Evolutionary conservation across 1,140 invertebrate species (phyloP), one percentile per base, ranked within the genome.

Genomic region (Notospermus geniculatus): DNA sequence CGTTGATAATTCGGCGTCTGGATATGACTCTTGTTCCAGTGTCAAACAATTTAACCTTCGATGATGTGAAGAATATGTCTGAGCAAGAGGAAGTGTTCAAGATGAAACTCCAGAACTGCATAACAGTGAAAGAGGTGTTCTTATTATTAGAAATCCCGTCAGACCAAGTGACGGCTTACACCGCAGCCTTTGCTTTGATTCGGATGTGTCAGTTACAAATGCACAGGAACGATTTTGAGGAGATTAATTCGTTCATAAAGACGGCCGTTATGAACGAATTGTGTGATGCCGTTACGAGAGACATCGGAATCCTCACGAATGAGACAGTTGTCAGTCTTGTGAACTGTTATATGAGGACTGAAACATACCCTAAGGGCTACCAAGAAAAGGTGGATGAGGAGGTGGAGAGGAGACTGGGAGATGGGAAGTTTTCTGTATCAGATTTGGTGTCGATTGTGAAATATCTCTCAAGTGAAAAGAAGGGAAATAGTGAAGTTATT

Each of bases 1-100:
- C 88, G 1, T 75, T 88, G 4, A 84, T 89, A 54, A 84, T 90
- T 13, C 81, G 86, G 66, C 86, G 83, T 71, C 76, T 86, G 29
- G 75, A 60, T 32, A 32, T 29, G 13, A 54, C 39, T 15, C 52
- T 32, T 15, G 60, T 65, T 54, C 66, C 69, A 23, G 63, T 66
- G 11, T 30, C 64, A 15, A 55, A 32, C 27, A 2, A 52, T 23
- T 56, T 63, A 5, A 54, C 30, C 4, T 13, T 58, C 19, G 43
- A 46, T 15, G 27, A 41, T 7, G 57, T 67, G 28, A 43, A 67
- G 67, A 46, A 67, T 63, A 46, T 71, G 67, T 54, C 70, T 52
- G 67, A 77, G 19, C 76, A 84, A 57, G 65, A 80, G 28, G 64
- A 78, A 13, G 73, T 77, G 62, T 75, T 82, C 46, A 69, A 80